phyloP scores from a whole-genome alignment of 1,140 invertebrate species.

The Aphidius ervi region DNA sequence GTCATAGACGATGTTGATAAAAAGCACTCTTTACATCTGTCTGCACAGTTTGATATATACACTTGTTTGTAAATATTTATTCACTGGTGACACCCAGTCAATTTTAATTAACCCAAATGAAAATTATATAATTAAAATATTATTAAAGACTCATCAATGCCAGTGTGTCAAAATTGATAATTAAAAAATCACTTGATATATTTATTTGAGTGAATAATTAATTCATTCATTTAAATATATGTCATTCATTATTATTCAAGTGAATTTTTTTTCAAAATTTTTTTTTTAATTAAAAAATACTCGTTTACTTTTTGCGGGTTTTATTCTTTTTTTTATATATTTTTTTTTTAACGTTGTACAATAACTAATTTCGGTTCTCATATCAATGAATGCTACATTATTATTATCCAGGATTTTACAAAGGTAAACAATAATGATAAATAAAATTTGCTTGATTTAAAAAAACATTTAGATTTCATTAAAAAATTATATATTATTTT shows the following conservation, averaged over 20 bases:
- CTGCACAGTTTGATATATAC: constrained; percentile 43
- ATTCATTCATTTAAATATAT: too few species aligned
- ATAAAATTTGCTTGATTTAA: constrained; percentile 31
- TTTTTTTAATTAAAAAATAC: too few species aligned
- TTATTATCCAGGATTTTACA: constrained; percentile 54
- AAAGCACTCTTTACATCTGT: constrained; percentile 46
- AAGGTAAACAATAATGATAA: constrained; percentile 45
- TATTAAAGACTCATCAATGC: too few species aligned
- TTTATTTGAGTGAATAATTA: too few species aligned
- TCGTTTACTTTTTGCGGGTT: too few species aligned
- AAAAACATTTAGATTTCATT: constrained; percentile 22
- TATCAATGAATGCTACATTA: constrained; percentile 54
- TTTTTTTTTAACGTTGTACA: constrained; percentile 35
- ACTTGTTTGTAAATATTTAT: constrained; percentile 46
- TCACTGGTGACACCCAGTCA: constrained; percentile 16
- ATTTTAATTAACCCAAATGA: too few species aligned
- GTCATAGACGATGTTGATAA: constrained; percentile 46
- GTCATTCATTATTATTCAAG: too few species aligned
- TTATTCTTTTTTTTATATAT: too few species aligned
- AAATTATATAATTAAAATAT: too few species aligned
- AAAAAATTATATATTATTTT: constrained; percentile 14
- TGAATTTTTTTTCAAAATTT: too few species aligned
- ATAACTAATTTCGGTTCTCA: constrained; percentile 44
- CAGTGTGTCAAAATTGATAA: too few species aligned
- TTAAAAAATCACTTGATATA: too few species aligned